Percentiles rank a stretch among this genome's conserved stretches.
phyloP scores from a whole-genome alignment of 2,113 vertebrate species.

The Acrocephalus arundinaceus region DNA sequence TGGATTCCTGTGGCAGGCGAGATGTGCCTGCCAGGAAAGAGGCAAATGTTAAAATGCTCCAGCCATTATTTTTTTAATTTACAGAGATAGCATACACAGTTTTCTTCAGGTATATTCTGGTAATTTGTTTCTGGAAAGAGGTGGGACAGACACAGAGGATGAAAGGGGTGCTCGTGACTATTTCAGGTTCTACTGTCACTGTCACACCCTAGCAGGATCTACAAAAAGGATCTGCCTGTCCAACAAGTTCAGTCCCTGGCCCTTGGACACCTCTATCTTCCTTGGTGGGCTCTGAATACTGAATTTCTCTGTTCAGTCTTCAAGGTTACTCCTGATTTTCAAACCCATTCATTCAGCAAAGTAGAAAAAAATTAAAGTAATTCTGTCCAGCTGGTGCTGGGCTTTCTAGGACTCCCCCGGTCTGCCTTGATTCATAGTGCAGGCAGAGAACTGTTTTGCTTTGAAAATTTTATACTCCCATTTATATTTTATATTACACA shows the following conservation, averaged over 20 bases:
- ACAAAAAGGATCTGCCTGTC: neutral
- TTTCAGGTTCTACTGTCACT: neutral
- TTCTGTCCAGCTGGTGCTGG: neutral
- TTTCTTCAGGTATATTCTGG: neutral
- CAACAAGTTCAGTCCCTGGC: neutral
- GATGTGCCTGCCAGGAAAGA: neutral
- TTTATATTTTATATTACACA: neutral
- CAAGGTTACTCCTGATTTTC: neutral
- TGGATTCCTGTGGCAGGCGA: neutral
- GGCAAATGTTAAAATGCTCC: neutral
- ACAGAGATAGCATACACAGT: neutral
- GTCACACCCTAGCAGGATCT: neutral
- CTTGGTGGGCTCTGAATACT: neutral
- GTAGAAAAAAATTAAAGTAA: neutral
- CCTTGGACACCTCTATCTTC: neutral
- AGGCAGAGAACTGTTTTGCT: neutral
- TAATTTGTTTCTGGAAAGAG: neutral
- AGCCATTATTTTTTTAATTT: neutral
- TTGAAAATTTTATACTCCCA: neutral
- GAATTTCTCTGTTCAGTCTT: neutral
- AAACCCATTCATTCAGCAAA: neutral
- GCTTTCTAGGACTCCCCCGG: neutral
- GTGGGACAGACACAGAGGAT: neutral
- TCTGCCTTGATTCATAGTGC: neutral
- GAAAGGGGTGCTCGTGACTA: neutral